Evolutionary conservation across 2,888 invertebrate species (phyloP), one percentile per base, ranked within the genome.

Genomic region (Drosophila borborema): DNA sequence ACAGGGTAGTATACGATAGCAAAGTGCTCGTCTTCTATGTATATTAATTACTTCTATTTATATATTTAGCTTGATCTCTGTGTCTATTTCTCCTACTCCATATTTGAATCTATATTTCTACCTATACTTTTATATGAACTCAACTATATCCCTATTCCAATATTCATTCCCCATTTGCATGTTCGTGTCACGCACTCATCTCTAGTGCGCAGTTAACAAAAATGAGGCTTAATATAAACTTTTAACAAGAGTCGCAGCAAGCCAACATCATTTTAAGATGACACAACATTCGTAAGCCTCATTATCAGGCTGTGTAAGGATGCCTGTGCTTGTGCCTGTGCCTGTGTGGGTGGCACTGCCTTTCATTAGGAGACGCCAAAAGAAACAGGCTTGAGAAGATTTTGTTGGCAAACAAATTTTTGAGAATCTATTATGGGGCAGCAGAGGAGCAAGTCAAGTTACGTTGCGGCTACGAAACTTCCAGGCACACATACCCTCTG

Each of bases 391-490:
- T 66, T 61, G 61, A 63, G 72, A 40, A 71, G 64, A 67, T 78
- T 70, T 74, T 77, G 80, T 85, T 85, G 77, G 74, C 77, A 82
- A 87, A 82, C 82, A 82, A 84, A 82, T 85, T 81, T 81, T 79
- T 79, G 60, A 72, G 76, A 71, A 74, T 65, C 71, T 79, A 74
- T 70, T 74, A 72, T 63, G 61, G 51, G 63, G 48, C 31, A 45
- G 43, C 40, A 51, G 60, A 41, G 16, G 49, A 38, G 18, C 55
- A 65, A 53, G 73, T 72, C 68, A 66, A 79, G 70, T 79, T 81
- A 77, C 49, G 81, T 81, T 81, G 85, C 71, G 82, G 77, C 70
- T 73, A 61, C 59, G 67, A 82, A 81, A 75, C 74, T 86, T 80
- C 23, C 56, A 81, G 72, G 58, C 74, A 72, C 51, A 74, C 68